Base-by-base conservation (phyloP, 2,797 vertebrate species). In the Clarias platycephalus region DNA sequence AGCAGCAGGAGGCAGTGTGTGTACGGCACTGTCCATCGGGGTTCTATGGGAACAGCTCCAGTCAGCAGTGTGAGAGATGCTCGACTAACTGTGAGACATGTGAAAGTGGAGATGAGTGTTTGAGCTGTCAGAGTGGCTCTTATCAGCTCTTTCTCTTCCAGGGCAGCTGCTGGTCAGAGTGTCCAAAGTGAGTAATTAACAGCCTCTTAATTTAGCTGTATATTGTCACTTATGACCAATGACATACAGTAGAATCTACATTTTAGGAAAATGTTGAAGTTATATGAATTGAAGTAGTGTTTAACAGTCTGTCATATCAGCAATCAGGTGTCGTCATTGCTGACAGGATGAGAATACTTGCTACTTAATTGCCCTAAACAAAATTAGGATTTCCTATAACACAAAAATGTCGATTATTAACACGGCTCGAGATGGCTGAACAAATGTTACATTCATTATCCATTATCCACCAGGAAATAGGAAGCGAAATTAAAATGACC, bases 1-100 rank as follows among this genome's bases (percentile, higher is more conserved):
- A 95, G 67, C 93, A 93, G 87, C 93, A 94, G 90, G 94, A 95
- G 37, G 92, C 94, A 60, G 91, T 92, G 44, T 96, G 94, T 87
- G 93, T 95, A 16, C 79, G 80, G 7, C 89, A 79, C 4, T 95
- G 95, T 85, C 92, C 93, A 1, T 34, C 89, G 0, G 93, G 94
- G 37, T 94, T 93, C 85, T 96, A 91, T 71, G 91, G 89, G 9
- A 95, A 95, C 88, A 57, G 90, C 55, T 91, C 89, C 66, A 93
- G 91, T 78, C 93, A 93, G 87, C 87, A 93, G 86, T 96, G 95
- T 88, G 94, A 96, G 89, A 93, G 94, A 85, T 96, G 95, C 86
- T 94, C 94, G 0, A 91, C 91, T 2, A 94, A 95, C 92, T 96
- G 96, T 84, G 91, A 95, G 80, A 88, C 90, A 15, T 96, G 95